Base-by-base conservation (phyloP, 2,888 invertebrate genomes). In the Chrysomela aeneicollis region DNA sequence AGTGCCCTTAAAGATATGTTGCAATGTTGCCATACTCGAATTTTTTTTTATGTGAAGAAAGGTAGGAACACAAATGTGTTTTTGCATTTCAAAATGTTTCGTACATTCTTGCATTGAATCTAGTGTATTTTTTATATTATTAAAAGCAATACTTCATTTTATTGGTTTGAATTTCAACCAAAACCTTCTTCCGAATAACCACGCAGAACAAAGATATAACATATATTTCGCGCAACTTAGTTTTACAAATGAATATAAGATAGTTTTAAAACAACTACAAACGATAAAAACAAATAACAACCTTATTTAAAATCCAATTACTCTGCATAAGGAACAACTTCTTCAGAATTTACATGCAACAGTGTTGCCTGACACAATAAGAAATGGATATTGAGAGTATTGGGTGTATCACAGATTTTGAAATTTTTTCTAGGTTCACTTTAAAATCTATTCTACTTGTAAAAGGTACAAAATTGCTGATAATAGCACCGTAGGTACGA, bases 391-490 rank as follows among this genome's bases (percentile, higher is more conserved):
- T 59, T 62, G 49, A 66, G 37, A 66, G 32, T 66, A 62, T 54
- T 47, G 6, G 54, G 55, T 66, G 30, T 69, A 71, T 71, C 71
- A 71, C 71, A 71, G 71, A 61, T 66, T 35, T 69, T 63, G 50
- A 65, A 67, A 67, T 58, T 37, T 59, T 59, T 17, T 26, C 50
- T 57, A 59, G 35, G 18, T 46, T 53, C 15, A 55, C 10, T 17
- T 52, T 64, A 63, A 6, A 58, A 26, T 35, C 52, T 57, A 68
- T 46, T 46, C 50, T 57, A 26, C 6, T 5, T 62, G 30, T 54
- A 67, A 54, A 60, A 66, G 15, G 17, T 62, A 62, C 2, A 60
- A 65, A 52, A 66, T 59, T 51, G 62, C 50, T 22, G 58, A 52
- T 15, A 67, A 49, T 22, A 64, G 22, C 15, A 69, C 32, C 46